Evolutionary conservation across 2,113 vertebrate genomes (phyloP), one percentile per base, ranked within the genome.

Genomic region (Phylloscopus whistleri): DNA sequence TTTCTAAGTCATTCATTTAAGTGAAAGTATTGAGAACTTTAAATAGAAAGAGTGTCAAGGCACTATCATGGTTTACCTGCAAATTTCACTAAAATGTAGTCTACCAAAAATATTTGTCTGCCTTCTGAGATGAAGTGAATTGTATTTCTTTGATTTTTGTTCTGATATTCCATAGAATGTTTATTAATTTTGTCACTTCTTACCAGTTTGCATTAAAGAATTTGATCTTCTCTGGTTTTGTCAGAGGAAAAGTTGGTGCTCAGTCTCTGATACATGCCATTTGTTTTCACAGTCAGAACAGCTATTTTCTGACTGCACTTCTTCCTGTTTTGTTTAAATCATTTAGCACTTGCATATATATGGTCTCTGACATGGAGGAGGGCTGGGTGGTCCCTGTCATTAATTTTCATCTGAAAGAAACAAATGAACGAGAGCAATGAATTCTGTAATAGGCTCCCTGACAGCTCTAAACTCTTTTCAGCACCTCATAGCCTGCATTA

Each of bases 1-100:
- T 90, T 94, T 93, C 59, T 88, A 93, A 96, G 91, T 77, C 19
- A 76, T 95, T 96, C 67, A 88, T 95, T 96, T 92, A 93, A 82
- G 24, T 84, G 43, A 75, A 96, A 83, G 27, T 70, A 92, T 39
- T 49, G 56, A 89, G 92, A 96, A 69, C 20, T 89, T 79, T 63
- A 96, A 53, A 59, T 31, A 68, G 69, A 93, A 84, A 66, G 27
- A 26, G 13, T 83, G 69, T 84, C 6, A 64, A 89, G 37, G 49
- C 46, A 84, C 31, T 92, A 94, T 60, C 60, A 81, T 24, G 22
- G 58, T 83, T 92, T 89, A 79, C 75, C 81, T 84, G 27, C 22
- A 46, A 74, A 70, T 64, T 23, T 63, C 28, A 52, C 9, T 56
- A n/a, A 70, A 80, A 90, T 4, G 12, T n/a, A 75, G 8, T 73